phyloP scores from a whole-genome alignment of 2,888 invertebrate genomes.

The Clusia tigrina region DNA sequence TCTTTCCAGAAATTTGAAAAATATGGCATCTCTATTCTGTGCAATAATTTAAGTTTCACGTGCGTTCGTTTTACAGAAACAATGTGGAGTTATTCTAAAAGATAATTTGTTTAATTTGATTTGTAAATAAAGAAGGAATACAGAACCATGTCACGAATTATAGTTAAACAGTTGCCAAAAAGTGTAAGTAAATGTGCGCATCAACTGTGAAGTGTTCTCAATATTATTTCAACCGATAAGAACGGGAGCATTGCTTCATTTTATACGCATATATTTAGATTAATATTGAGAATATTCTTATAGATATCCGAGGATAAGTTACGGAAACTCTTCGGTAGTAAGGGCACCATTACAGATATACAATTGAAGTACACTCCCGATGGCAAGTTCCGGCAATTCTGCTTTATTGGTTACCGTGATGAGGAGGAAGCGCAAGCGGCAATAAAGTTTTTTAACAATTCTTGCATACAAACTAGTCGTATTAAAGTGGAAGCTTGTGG shows the following conservation, averaged over 20 bases:
- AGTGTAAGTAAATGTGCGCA: conserved; percentile 69
- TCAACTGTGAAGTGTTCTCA: background rate
- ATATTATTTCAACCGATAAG: background rate
- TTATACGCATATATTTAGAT: background rate
- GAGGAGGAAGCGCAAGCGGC: conserved; percentile 83
- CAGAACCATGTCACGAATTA: conserved; percentile 74
- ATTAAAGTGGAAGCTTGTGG: conserved; percentile 81
- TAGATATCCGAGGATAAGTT: conserved; percentile 83
- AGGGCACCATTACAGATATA: conserved; percentile 91
- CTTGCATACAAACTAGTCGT: conserved; percentile 83
- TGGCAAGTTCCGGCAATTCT: conserved; percentile 92
- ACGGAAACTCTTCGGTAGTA: conserved; percentile 76
- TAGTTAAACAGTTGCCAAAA: conserved; percentile 90
- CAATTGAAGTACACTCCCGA: conserved; percentile 90
- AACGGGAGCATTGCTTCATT: background rate
- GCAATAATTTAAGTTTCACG: too few relatives aligned
- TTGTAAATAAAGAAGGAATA: background rate
- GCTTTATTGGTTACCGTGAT: conserved; percentile 88
- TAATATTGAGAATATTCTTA: conserved; percentile 32
- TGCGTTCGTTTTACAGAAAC: conserved; percentile 32
- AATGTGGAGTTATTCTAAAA: conserved; percentile 26
- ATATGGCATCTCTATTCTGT: too few relatives aligned
- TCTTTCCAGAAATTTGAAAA: too few relatives aligned
- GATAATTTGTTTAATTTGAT: background rate
- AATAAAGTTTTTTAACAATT: conserved; percentile 80